Evolutionary conservation across 2,797 vertebrate species (phyloP).

Genomic region (Toxotes lorentzi): DNA sequence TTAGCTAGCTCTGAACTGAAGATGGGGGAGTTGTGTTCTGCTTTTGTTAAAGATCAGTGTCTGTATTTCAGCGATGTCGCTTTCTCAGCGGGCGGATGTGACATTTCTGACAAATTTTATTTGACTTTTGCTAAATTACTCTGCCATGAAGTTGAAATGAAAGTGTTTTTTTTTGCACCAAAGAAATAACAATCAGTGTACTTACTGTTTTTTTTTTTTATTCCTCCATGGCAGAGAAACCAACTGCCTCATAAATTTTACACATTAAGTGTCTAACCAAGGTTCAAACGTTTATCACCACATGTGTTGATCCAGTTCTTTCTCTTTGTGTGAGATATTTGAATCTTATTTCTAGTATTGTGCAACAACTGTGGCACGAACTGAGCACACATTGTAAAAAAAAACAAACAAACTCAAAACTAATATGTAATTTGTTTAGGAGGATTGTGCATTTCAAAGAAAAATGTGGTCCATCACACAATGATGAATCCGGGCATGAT

Average conservation of each 20-base stretch:
- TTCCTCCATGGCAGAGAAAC: slow-evolving; percentile 8
- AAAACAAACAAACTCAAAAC: neutral
- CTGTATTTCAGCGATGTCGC: slow-evolving; percentile 25
- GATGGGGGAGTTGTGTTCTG: slow-evolving; percentile 6
- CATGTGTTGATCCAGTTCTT: slow-evolving; percentile 38
- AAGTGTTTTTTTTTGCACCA: slow-evolving; percentile 24
- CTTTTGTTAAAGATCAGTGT: slow-evolving; percentile 47
- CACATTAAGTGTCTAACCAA: slow-evolving; percentile 43
- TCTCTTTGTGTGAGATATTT: slow-evolving; percentile 11
- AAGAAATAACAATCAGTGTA: slow-evolving; percentile 56
- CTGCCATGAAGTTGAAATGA: slow-evolving; percentile 38
- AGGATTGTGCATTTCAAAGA: slow-evolving; percentile 12
- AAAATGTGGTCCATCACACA: neutral
- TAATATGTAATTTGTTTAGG: neutral
- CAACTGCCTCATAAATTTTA: slow-evolving; percentile 22
- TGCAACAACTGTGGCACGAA: neutral
- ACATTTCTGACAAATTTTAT: slow-evolving; percentile 62
- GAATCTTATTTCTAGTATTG: slow-evolving; percentile 16
- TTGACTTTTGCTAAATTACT: slow-evolving; percentile 49
- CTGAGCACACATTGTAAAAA: neutral
- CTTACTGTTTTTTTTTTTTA: slow-evolving; percentile 7
- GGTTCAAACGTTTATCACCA: slow-evolving; percentile 48
- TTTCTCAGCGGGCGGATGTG: slow-evolving; percentile 40
- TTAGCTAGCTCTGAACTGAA: slow-evolving; percentile 20
- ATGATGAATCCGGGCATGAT: slow-evolving; percentile 12